Conservation (phyloP, 2,797 vertebrate genomes). For the Amblyraja radiata region DNA sequence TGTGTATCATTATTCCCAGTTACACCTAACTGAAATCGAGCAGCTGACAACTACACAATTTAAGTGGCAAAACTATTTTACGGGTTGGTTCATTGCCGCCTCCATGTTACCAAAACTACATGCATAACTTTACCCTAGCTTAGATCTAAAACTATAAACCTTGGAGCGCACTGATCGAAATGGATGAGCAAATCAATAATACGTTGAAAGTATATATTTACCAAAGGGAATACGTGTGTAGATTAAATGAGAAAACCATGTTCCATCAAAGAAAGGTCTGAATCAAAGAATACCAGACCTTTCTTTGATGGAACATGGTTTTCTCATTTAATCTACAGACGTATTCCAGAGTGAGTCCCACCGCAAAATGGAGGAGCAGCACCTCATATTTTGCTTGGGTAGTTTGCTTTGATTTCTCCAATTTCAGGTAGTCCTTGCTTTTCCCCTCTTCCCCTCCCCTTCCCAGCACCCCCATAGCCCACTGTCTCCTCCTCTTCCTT, state of each 20-base stretch:
- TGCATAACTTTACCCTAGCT: background rate
- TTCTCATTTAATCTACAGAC: background rate
- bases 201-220: background rate
- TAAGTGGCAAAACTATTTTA: background rate
- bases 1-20: too few relatives aligned
- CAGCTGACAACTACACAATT: too few relatives aligned
- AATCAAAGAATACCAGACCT: background rate
- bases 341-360: background rate
- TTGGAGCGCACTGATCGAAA: too few relatives aligned
- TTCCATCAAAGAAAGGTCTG: background rate
- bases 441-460: too few relatives aligned
- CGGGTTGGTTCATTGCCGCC: background rate
- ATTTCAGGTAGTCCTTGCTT: too few relatives aligned
- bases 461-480: too few relatives aligned
- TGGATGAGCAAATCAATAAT: background rate
- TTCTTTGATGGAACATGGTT: background rate
- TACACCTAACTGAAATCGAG: too few relatives aligned
- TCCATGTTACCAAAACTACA: background rate
- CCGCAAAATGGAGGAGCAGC: too few relatives aligned
- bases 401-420: too few relatives aligned
- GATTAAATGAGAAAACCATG: background rate
- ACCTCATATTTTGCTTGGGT: too few relatives aligned
- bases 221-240: background rate
- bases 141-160: background rate
- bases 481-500: too few relatives aligned